Base-by-base conservation (phyloP, 2,113 vertebrate species). In the rat (Rattus norvegicus) region DNA sequence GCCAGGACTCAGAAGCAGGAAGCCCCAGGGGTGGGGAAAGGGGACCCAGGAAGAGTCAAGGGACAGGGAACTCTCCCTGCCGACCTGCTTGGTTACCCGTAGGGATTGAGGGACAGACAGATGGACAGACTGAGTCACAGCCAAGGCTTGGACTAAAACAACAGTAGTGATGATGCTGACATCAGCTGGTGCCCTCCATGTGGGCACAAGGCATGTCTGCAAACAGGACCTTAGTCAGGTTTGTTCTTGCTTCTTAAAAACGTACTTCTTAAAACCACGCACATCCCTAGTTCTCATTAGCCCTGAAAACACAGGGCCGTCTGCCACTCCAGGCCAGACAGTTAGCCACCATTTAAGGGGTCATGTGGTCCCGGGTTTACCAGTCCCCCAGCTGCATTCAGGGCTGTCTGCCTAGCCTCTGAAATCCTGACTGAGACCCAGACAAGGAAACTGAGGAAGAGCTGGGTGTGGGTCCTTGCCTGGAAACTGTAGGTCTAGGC, bases 121-220 rank as follows among this genome's bases (percentile, higher is more conserved):
- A 30, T 8, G 26, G 65, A 26, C 13, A 65, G 87, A 17, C 81
- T 69, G 76, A 39, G 28, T 63, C 52, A 70, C 20, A 26, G 9
- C 9, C 87, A 19, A 43, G 6, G 67, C 30, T 69, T 36, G 24
- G 13, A 77, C 26, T 77, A 30, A 52, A 49, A 47, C 73, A 47
- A 52, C 30, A 47, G 43, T 4, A 16, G 26, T 2, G 22, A 12
- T 39, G 30, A 76, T 30, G 65, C 54, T 5, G 16, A 56, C 36
- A 19, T 2, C 8, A 61, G 59, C n/a, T 43, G 61, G 70, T 63
- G 13, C 26, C 24, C 61, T 47, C 7, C 30, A n/a, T 16, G 43
- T 83, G 54, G 73, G 13, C 0, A 24, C 0, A 1, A 0, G 10
- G 12, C 2, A 8, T 0, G 22, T 63, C 33, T 73, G 2, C 17